A percentile compares a stretch with the other conserved stretches of the same genome.
phyloP scores from a whole-genome alignment of 2,888 invertebrate genomes.

The Ypsolopha sequella region DNA sequence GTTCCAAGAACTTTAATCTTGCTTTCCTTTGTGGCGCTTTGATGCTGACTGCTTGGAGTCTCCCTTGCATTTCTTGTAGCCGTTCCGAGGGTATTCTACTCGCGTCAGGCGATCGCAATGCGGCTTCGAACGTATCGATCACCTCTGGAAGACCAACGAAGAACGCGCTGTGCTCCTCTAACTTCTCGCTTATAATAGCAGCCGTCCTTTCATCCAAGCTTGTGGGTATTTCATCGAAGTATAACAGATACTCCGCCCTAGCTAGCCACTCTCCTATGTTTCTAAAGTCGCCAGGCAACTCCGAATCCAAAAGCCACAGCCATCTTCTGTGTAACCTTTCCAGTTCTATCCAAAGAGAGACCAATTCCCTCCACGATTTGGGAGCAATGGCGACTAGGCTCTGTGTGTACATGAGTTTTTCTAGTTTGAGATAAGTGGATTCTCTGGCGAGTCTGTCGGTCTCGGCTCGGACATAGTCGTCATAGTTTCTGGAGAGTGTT shows the following conservation, averaged over 20 bases:
- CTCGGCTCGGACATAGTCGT: slow-evolving; percentile 84
- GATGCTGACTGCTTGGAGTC: slow-evolving; percentile 80
- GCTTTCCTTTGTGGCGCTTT: slow-evolving; percentile 87
- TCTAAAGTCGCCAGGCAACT: slow-evolving; percentile 88
- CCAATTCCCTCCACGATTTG: slow-evolving; percentile 88
- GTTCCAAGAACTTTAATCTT: slow-evolving; percentile 89
- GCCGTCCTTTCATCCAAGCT: slow-evolving; percentile 92
- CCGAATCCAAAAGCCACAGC: slow-evolving; percentile 90
- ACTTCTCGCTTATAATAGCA: slow-evolving; percentile 85
- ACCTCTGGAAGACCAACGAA: slow-evolving; percentile 87
- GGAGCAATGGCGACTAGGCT: slow-evolving; percentile 85
- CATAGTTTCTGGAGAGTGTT: slow-evolving; percentile 81
- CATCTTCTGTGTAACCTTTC: slow-evolving; percentile 85
- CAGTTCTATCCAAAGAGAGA: slow-evolving; percentile 84
- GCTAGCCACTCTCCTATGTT: slow-evolving; percentile 92
- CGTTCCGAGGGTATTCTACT: slow-evolving; percentile 83
- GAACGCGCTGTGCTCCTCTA: slow-evolving; percentile 91
- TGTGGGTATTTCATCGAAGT: slow-evolving; percentile 85
- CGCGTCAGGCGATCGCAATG: slow-evolving; percentile 76
- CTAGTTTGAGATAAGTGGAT: slow-evolving; percentile 80
- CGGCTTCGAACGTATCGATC: slow-evolving; percentile 82
- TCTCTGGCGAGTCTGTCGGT: slow-evolving; percentile 81
- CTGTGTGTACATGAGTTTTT: slow-evolving; percentile 83
- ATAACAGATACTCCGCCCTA: slow-evolving; percentile 84
- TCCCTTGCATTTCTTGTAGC: slow-evolving; percentile 82